A percentile compares a stretch with the other conserved stretches of the same genome.
Evolutionary conservation across 2,888 invertebrate genomes (phyloP).

Genomic region (Yponomeuta malinellus): DNA sequence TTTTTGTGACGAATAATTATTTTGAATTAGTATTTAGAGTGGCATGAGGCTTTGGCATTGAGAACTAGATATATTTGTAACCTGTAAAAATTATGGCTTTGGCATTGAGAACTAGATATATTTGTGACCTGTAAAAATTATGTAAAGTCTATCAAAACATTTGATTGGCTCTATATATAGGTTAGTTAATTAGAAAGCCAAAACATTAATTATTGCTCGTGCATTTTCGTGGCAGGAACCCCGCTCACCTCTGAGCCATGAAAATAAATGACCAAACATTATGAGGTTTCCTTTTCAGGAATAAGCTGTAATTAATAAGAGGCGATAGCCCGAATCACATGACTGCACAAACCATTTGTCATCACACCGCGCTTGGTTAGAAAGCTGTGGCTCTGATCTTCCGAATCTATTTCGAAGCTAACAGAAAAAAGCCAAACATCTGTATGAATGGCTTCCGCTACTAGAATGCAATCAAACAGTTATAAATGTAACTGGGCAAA

Average conservation of each 20-base stretch:
- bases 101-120: no score
- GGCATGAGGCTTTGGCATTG: no score
- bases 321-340: slow-evolving; percentile 24
- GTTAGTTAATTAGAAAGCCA: neutral
- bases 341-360: slow-evolving; percentile 40
- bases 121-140: no score
- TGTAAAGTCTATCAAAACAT: no score
- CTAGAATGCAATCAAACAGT: slow-evolving; percentile 38
- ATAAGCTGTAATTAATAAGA: slow-evolving; percentile 42
- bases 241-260: neutral
- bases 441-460: slow-evolving; percentile 43
- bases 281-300: slow-evolving; percentile 47
- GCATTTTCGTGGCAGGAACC: neutral
- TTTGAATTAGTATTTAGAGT: no score
- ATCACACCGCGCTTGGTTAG: slow-evolving; percentile 29
- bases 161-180: neutral
- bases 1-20: no score
- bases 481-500: slow-evolving; percentile 6
- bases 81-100: no score
- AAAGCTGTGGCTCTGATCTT: slow-evolving; percentile 31
- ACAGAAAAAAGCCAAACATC: slow-evolving; percentile 37
- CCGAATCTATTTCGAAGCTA: slow-evolving; percentile 38
- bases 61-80: no score
- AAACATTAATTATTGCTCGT: neutral
- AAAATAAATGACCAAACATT: slow-evolving; percentile 23